Evolutionary conservation across 2,888 invertebrate genomes (phyloP), one percentile per base, ranked within the genome.

Genomic region (Drosophila melanocephala): DNA sequence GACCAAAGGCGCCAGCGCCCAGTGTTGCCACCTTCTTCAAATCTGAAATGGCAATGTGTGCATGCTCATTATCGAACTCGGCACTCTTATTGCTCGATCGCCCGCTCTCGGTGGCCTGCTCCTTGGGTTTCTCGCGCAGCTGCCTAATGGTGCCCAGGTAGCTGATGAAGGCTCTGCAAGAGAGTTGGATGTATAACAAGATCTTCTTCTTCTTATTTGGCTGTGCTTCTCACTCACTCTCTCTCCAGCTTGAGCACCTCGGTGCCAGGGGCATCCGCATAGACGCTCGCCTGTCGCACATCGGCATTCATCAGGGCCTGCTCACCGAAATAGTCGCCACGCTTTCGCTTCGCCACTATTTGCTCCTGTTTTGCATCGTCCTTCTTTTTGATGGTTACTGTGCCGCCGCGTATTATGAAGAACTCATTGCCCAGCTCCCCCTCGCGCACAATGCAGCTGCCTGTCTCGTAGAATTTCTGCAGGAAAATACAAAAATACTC

Each of bases 1-100:
- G 95, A 0, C 98, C 98, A 91, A 98, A 98, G 3, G 98, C 98
- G 7, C 99, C 99, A 19, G 98, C 97, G 1, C 99, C 99, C 80
- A 99, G 94, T 0, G 98, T 98, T 30, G 97, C 97, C 26, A 97
- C 94, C 72, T 96, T 95, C 87, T 97, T 96, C 81, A 99, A 94
- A 88, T 98, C 97, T 33, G 95, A 95, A 56, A 99, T 94, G 66
- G 96, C 95, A 35, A 99, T 94, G 74, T 95, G 95, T 33, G 95
- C 95, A 91, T 96, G 96, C 90, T 96, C 96, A 94, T 93, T 77
- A 28, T 92, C 90, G 10, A 93, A 92, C 55, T 92, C 92, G 0
- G 90, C 86, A 51, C 87, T 86, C 12, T 87, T 84, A 22, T 77
- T 82, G 39, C 87, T 89, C 4, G 84, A 77, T 1, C 90, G 82